Conservation (phyloP, 2,113 vertebrate genomes). For the Chascanopsetta lugubris region DNA sequence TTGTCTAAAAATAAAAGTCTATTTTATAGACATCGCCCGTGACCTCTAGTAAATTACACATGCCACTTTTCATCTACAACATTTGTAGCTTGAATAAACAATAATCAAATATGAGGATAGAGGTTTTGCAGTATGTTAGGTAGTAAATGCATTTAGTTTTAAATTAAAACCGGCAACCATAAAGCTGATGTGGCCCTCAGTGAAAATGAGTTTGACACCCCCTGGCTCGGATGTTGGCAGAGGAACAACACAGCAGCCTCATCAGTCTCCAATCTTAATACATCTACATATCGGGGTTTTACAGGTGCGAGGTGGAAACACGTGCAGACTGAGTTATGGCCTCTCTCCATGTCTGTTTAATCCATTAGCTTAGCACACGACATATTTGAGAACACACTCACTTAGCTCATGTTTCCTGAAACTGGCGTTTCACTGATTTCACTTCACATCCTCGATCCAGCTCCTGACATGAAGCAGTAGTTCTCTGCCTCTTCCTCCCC, state of each 20-base stretch:
- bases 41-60: too few species aligned
- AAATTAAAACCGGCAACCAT: too few species aligned
- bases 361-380: constrained; percentile 3
- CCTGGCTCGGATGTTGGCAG: too few species aligned
- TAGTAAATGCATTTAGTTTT: too few species aligned
- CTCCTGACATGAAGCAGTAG: constrained; percentile 55
- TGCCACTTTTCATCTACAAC: too few species aligned
- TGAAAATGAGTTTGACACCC: too few species aligned
- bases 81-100: too few species aligned
- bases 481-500: constrained; percentile 11
- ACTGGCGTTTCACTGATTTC: constrained; percentile 41
- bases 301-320: constrained; percentile 6
- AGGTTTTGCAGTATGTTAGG: too few species aligned
- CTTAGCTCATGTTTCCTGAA: constrained; percentile 54
- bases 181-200: too few species aligned
- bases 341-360: background rate
- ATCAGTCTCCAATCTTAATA: background rate
- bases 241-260: background rate
- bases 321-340: background rate
- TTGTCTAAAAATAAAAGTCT: too few species aligned
- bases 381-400: constrained; percentile 21
- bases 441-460: constrained; percentile 34
- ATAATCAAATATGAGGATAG: too few species aligned
- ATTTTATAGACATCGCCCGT: too few species aligned
- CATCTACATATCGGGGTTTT: background rate